phyloP scores from a whole-genome alignment of 2,888 invertebrate species.

The Drosophila colorata region DNA sequence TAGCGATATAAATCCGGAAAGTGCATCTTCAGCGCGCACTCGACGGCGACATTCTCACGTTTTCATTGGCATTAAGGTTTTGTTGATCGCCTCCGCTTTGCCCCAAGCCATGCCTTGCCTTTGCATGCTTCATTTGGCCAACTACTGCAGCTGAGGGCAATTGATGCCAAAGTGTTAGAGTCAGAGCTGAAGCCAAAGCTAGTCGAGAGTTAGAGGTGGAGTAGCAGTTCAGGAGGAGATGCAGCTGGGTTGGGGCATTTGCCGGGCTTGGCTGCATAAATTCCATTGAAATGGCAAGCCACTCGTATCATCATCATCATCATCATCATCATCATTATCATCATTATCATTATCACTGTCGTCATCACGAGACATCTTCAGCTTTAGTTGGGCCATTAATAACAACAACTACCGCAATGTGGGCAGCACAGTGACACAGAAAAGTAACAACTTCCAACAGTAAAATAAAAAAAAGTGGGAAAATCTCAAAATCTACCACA shows the following conservation, averaged over 20 bases:
- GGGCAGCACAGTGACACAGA: constrained; percentile 79
- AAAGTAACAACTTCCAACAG: constrained; percentile 55
- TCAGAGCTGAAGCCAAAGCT: background rate
- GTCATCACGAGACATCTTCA: constrained; percentile 61
- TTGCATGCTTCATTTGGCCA: constrained; percentile 66
- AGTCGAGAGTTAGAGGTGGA: constrained; percentile 20
- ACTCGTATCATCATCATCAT: constrained; percentile 38
- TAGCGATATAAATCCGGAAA: constrained; percentile 68
- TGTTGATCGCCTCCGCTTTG: constrained; percentile 57
- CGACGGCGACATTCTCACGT: constrained; percentile 76
- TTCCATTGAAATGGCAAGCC: constrained; percentile 78
- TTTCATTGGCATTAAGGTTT: constrained; percentile 77
- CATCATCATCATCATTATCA: too few species aligned
- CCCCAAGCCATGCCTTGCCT: background rate
- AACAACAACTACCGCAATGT: constrained; percentile 70
- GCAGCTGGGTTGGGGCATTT: constrained; percentile 31
- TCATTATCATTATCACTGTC: constrained; percentile 21
- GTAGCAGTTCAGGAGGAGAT: background rate
- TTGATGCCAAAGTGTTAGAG: constrained; percentile 62
- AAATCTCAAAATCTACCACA: constrained; percentile 38
- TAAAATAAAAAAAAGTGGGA: constrained; percentile 22
- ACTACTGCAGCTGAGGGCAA: constrained; percentile 38
- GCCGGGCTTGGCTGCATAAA: constrained; percentile 71
- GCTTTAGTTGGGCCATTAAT: constrained; percentile 67
- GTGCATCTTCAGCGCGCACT: constrained; percentile 71